Evolutionary conservation across 2,113 vertebrate species (phyloP).

Genomic region (Psittacara wagleri): DNA sequence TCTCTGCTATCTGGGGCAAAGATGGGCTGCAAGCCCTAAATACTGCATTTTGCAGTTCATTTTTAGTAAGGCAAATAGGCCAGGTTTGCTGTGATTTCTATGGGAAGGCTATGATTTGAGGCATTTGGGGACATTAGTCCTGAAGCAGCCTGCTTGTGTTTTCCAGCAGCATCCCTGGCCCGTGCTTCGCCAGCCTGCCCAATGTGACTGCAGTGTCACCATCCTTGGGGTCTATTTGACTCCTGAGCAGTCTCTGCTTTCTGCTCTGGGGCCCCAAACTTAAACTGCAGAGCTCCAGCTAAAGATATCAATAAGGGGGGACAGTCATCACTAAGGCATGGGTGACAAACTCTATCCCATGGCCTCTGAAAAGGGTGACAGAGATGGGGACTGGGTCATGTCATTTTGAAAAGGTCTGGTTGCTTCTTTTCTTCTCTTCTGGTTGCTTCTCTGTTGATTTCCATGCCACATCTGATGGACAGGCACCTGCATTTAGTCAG

Average conservation of each 20-base stretch:
- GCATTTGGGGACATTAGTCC: background rate
- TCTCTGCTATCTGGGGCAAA: background rate
- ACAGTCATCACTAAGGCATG: accelerated
- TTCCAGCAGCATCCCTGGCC: background rate
- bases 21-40: background rate
- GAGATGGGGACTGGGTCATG: background rate
- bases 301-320: background rate
- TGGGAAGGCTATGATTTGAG: background rate
- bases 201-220: accelerated
- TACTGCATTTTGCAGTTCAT: background rate
- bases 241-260: background rate
- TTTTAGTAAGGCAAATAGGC: background rate
- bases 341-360: background rate
- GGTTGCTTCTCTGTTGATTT: background rate
- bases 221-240: background rate
- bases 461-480: background rate
- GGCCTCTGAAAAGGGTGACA: background rate
- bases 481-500: background rate
- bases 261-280: background rate
- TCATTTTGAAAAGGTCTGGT: background rate
- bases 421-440: background rate
- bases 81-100: background rate
- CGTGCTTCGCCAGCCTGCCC: accelerated
- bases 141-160: background rate
- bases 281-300: background rate